These are phyloP conservation scores for Petrolisthes manimaculis DNA, from an alignment of 2,888 invertebrate species.

Conservation along the genomic window DNA sequence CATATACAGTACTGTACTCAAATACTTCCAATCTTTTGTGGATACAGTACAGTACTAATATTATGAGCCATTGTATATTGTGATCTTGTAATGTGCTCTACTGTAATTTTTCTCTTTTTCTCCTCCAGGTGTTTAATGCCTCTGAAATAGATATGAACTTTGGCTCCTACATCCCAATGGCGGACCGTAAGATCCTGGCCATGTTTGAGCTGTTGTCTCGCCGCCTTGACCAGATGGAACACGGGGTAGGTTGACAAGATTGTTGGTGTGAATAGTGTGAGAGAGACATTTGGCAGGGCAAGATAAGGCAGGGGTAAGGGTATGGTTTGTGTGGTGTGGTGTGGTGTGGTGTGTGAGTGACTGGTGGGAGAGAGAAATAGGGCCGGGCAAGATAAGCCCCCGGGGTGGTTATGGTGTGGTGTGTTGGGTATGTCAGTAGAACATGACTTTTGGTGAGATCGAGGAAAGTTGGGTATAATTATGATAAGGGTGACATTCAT, in stretches of 20 bases:
- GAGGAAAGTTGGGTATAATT: neutral
- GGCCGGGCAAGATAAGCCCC: too few relatives aligned
- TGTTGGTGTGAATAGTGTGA: neutral
- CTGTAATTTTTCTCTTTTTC: neutral
- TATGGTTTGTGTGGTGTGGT: too few relatives aligned
- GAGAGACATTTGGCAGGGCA: neutral
- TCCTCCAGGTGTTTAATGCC: conserved; percentile 53
- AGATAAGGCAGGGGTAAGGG: too few relatives aligned
- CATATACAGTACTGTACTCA: neutral
- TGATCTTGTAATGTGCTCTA: neutral
- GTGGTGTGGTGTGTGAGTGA: neutral
- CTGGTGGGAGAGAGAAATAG: neutral
- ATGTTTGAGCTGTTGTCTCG: conserved; percentile 63
- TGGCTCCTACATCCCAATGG: conserved; percentile 44
- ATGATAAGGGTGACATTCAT: neutral
- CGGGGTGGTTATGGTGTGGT: too few relatives aligned
- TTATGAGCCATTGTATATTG: neutral
- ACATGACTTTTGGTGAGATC: neutral
- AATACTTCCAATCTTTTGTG: neutral
- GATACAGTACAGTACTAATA: neutral
- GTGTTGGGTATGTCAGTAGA: too few relatives aligned
- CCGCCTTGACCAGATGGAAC: conserved; percentile 62
- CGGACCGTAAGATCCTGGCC: conserved; percentile 57
- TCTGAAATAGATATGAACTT: conserved; percentile 45
- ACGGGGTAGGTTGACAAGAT: conserved; percentile 47